phyloP scores from a whole-genome alignment of 1,140 invertebrate species.

The Drosophila auraria region DNA sequence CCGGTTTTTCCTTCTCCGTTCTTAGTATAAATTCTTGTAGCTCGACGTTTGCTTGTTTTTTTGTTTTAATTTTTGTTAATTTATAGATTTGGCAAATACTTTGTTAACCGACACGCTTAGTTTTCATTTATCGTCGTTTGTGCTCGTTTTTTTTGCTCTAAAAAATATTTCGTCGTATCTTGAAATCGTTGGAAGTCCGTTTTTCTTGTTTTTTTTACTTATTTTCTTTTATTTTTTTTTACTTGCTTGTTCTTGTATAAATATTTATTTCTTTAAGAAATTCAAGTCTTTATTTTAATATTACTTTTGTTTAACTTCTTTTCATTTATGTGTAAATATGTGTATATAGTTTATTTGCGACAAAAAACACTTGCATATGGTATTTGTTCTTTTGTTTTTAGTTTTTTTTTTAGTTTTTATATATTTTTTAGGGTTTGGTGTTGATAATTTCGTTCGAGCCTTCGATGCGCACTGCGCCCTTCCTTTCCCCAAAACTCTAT shows the following conservation, averaged over 20 bases:
- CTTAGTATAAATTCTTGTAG: constrained; percentile 71
- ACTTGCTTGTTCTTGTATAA: constrained; percentile 58
- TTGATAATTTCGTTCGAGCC: constrained; percentile 20
- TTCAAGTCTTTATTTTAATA: constrained; percentile 68
- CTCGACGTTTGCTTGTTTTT: constrained; percentile 36
- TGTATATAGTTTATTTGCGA: constrained; percentile 47
- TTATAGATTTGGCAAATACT: constrained; percentile 63
- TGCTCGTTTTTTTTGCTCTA: constrained; percentile 25
- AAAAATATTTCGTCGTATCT: constrained; percentile 79
- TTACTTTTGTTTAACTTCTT: constrained; percentile 40
- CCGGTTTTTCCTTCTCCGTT: constrained; percentile 3
- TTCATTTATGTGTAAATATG: constrained; percentile 63
- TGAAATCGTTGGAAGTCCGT: constrained; percentile 83
- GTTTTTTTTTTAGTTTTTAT: neutral
- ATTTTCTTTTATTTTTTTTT: neutral
- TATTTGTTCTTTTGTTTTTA: constrained; percentile 8
- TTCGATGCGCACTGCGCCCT: constrained; percentile 35
- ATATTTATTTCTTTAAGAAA: constrained; percentile 77
- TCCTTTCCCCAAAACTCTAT: constrained; percentile 36
- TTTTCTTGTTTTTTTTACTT: constrained; percentile 36
- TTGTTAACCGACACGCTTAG: constrained; percentile 55
- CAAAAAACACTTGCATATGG: constrained; percentile 48
- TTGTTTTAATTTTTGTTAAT: constrained; percentile 14
- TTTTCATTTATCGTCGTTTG: constrained; percentile 28
- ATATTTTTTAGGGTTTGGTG: constrained; percentile 32